phyloP scores from a whole-genome alignment of 1,140 invertebrate species.

The Luehdorfia chinensis region DNA sequence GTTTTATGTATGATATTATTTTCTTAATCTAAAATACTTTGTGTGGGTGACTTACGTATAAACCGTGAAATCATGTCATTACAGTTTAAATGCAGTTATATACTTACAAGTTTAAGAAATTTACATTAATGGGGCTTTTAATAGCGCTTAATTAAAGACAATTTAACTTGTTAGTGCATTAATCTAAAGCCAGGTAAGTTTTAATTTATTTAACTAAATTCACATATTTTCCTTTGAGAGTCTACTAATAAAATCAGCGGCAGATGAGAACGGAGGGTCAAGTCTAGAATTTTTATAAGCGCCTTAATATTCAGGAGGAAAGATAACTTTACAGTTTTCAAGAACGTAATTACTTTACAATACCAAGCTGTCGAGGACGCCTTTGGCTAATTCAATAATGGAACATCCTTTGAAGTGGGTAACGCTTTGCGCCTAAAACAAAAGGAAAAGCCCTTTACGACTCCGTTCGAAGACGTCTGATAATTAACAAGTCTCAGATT shows the following conservation, averaged over 20 bases:
- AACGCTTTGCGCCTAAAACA: constrained; percentile 42
- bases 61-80: no score
- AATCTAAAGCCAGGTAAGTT: constrained; percentile 58
- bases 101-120: no score
- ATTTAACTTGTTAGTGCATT: constrained; percentile 59
- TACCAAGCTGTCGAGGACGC: constrained; percentile 22
- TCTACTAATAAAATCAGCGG: constrained; percentile 46
- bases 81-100: no score
- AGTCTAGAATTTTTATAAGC: constrained; percentile 60
- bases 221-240: constrained; percentile 65
- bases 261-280: constrained; percentile 34
- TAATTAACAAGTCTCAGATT: constrained; percentile 73
- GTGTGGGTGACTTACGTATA: no score
- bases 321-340: constrained; percentile 43
- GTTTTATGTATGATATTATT: no score
- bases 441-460: constrained; percentile 51
- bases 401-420: constrained; percentile 48
- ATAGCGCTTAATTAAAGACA: constrained; percentile 36
- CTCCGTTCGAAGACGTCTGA: constrained; percentile 38
- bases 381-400: constrained; percentile 47
- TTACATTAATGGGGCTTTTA: constrained; percentile 6
- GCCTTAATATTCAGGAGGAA: constrained; percentile 45
- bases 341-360: constrained; percentile 46
- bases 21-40: no score
- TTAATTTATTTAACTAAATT: constrained; percentile 61